Evolutionary conservation across 2,113 vertebrate species (phyloP), one percentile per base, ranked within the genome.

Genomic region (Beaufortia kweichowensis): DNA sequence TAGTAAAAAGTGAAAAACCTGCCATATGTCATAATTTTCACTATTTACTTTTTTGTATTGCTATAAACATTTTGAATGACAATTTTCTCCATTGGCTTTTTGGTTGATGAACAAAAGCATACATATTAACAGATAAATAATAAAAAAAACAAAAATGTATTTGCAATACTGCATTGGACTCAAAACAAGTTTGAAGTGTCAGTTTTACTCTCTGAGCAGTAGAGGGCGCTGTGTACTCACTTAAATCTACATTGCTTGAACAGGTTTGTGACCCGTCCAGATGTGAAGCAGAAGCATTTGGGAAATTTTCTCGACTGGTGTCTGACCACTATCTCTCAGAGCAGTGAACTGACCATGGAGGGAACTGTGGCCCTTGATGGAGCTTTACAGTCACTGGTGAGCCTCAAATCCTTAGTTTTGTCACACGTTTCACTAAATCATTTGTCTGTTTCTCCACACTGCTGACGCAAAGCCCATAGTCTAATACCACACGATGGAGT

Each of bases 251-350:
- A 24, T 23, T 79, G 76, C 76, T 50, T 76, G 6, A 68, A 65
- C 90, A 98, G 97, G 86, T 97, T 98, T 39, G 91, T 99, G 85
- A 94, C 94, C 0, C 95, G 97, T 41, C 96, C 92, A 5, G 97
- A 99, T 76, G 96, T 96, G 80, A 95, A 89, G 64, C 91, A 93
- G 85, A 96, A 94, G 83, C 85, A 89, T 78, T 90, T 97, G 66
- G 93, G 91, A 10, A 89, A 92, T 63, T 98, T 99, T 81, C 83
- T 99, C 87, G 96, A 99, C 87, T 98, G 96, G 96, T 91, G 87
- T 75, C 92, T 98, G 67, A 85, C 90, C 31, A 91, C 90, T 8
- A 82, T 99, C 82, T 88, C 94, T 33, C 87, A 87, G 62, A 90
- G 92, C 26, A 91, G 87, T 68, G 94, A 93, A 81, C 84, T 90